These are phyloP conservation scores for Erannis defoliaria DNA, from an alignment of 2,888 invertebrate species.

Conservation along the genomic window DNA sequence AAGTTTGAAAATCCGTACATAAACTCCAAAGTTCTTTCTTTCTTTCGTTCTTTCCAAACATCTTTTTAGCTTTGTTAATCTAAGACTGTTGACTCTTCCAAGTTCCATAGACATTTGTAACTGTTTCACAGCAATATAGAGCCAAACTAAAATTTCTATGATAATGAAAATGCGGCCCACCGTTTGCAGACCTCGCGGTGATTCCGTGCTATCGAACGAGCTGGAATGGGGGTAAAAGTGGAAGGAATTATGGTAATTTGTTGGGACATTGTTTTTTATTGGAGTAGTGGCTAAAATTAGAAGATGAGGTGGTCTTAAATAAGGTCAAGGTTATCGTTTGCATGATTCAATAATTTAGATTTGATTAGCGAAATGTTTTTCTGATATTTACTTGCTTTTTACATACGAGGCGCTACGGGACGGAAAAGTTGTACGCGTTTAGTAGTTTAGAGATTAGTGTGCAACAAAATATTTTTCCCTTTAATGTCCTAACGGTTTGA, in stretches of 20 bases:
- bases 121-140: constrained; percentile 40
- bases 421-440: too few species aligned
- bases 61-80: too few species aligned
- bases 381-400: too few species aligned
- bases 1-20: too few species aligned
- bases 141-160: constrained; percentile 73
- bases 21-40: too few species aligned
- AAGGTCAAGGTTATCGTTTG: constrained; percentile 23
- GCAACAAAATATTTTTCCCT: too few species aligned
- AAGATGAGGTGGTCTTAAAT: constrained; percentile 9
- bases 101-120: constrained; percentile 7
- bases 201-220: constrained; percentile 48
- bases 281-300: constrained; percentile 22
- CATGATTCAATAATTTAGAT: neutral
- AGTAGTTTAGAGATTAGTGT: too few species aligned
- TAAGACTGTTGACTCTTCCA: too few species aligned
- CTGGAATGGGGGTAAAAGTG: constrained; percentile 37
- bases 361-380: neutral
- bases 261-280: constrained; percentile 39
- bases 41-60: too few species aligned
- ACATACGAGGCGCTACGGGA: too few species aligned
- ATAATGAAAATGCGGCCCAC: constrained; percentile 62
- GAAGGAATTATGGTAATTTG: constrained; percentile 40
- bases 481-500: too few species aligned
- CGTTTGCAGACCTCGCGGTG: constrained; percentile 55